Base-by-base conservation (phyloP, 2,797 vertebrate genomes). In the Anguilla anguilla region DNA sequence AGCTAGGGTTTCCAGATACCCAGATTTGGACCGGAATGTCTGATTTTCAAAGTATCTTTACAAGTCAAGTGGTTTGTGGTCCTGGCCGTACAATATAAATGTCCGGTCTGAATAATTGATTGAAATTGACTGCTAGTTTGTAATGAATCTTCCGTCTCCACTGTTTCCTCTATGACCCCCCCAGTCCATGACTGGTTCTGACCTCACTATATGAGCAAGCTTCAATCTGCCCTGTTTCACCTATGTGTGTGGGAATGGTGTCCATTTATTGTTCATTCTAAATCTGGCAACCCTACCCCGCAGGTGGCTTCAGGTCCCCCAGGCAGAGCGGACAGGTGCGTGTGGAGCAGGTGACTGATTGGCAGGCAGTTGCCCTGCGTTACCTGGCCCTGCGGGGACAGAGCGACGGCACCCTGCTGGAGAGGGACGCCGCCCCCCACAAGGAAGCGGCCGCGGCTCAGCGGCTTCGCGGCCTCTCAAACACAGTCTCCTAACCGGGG, bases 331-430 rank as follows among this genome's bases (percentile, higher is more conserved):
- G 87, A 35, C 84, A 86, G 13, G n/a, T 89, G 4, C 89, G 87
- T 0, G 88, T 89, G 28, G 90, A 88, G 7, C 90, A 93, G 6
- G 88, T 83, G 22, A 92, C 84, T 10, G 87, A 93, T 67, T 91
- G 92, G 92, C 86, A 81, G 2, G 88, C 9, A 0, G 61, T 91
- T 46, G 90, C 90, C 6, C 87, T 91, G 15, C 91, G 90, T n/a
- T 94, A 91, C 83, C 55, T 59, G 59, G 87, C 87, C 7, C 87
- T 89, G 67, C 90, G 92, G 89, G 93, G 86, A 10, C 77, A 90
- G 67, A 87, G 84, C n/a, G 88, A 84, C 39, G 90, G 79, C 74
- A 43, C 0, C 0, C 51, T 61, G 61, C 74, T 86, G 28, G 89
- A 93, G 43, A 89, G 84, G 83, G 88, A 89, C 3, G n/a, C 15